Percentiles rank a stretch among this genome's conserved stretches.
Conservation (phyloP, 2,888 invertebrate genomes). For the Elmis aenea region DNA sequence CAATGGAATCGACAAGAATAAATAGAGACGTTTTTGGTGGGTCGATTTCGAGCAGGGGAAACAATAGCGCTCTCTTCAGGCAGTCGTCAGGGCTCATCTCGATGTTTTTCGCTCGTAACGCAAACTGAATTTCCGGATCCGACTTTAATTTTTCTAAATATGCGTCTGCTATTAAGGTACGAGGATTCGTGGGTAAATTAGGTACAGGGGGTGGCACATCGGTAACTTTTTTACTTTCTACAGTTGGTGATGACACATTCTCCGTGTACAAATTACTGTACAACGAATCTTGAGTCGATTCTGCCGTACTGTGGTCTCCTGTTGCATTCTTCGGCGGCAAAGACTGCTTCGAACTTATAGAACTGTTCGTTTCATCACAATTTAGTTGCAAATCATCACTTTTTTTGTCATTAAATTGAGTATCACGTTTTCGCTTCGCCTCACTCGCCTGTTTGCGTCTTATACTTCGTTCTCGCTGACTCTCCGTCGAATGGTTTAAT, state of each 20-base stretch:
- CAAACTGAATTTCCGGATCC: slow-evolving; percentile 76
- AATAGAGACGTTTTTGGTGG: slow-evolving; percentile 82
- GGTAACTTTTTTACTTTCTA: slow-evolving; percentile 29
- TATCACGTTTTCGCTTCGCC: slow-evolving; percentile 9
- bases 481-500: slow-evolving; percentile 60
- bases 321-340: slow-evolving; percentile 25
- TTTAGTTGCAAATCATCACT: no score
- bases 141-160: slow-evolving; percentile 73
- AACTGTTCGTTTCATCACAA: slow-evolving; percentile 9
- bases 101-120: slow-evolving; percentile 72
- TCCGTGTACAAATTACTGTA: slow-evolving; percentile 40
- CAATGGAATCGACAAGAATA: slow-evolving; percentile 87
- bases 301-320: slow-evolving; percentile 32
- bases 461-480: slow-evolving; percentile 46
- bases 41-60: slow-evolving; percentile 80
- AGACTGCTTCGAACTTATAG: slow-evolving; percentile 13
- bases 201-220: slow-evolving; percentile 46
- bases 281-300: slow-evolving; percentile 35
- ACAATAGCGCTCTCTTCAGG: slow-evolving; percentile 80
- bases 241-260: slow-evolving; percentile 30
- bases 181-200: slow-evolving; percentile 53
- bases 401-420: slow-evolving; percentile 6
- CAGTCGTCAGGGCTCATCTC: slow-evolving; percentile 89
- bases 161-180: slow-evolving; percentile 66
- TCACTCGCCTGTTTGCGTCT: slow-evolving; percentile 37